phyloP scores from a whole-genome alignment of 2,888 invertebrate species.

The Standfussiana lucernea region DNA sequence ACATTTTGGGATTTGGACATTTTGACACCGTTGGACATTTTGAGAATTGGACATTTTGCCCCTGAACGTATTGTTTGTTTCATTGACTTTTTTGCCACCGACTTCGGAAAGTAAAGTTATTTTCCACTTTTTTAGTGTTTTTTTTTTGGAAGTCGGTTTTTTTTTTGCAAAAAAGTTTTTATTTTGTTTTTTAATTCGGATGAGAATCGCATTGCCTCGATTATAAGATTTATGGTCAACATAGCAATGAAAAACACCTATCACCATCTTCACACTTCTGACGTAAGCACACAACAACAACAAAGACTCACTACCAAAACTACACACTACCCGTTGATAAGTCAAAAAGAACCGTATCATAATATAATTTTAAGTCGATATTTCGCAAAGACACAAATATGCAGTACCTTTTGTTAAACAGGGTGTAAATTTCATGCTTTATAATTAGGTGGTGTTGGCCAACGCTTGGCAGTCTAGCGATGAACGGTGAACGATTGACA shows the following conservation, averaged over 20 bases:
- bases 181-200: too few species aligned
- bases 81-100: too few species aligned
- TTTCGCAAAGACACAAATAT: slow-evolving; percentile 58
- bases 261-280: neutral
- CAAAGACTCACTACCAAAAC: slow-evolving; percentile 35
- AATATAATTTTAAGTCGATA: slow-evolving; percentile 33
- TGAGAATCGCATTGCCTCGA: neutral
- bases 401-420: slow-evolving; percentile 63
- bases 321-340: slow-evolving; percentile 46
- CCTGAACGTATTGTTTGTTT: too few species aligned
- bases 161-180: too few species aligned
- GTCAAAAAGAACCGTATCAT: slow-evolving; percentile 31
- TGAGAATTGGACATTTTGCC: too few species aligned
- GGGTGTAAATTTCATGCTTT: slow-evolving; percentile 68
- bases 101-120: too few species aligned
- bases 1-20: too few species aligned
- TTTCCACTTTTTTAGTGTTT: too few species aligned
- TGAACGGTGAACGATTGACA: slow-evolving; percentile 47
- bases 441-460: slow-evolving; percentile 49
- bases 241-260: slow-evolving; percentile 4
- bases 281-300: slow-evolving; percentile 14
- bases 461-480: slow-evolving; percentile 46
- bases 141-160: too few species aligned
- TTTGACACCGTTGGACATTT: too few species aligned
- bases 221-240: slow-evolving; percentile 8